These are phyloP conservation scores for Ditula angustiorana DNA, from an alignment of 2,888 invertebrate species.

Conservation along the genomic window DNA sequence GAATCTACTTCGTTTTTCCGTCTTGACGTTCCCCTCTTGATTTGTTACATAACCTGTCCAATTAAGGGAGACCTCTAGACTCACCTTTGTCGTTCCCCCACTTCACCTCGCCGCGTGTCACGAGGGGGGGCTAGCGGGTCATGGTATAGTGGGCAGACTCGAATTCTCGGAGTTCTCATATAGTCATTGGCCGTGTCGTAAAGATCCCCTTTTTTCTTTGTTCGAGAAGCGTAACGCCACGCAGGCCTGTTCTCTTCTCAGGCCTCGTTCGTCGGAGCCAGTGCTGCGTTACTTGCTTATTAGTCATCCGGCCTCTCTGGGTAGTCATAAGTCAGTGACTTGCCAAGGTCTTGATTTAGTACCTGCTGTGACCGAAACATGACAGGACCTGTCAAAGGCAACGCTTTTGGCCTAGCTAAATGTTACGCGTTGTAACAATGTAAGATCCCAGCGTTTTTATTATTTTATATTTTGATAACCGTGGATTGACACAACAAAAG, in stretches of 20 bases:
- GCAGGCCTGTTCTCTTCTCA: constrained; percentile 80
- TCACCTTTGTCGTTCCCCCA: constrained; percentile 47
- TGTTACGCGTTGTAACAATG: neutral
- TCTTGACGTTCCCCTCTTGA: constrained; percentile 57
- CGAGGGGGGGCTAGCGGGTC: constrained; percentile 53
- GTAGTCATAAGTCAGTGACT: constrained; percentile 24
- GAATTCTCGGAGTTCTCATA: constrained; percentile 66
- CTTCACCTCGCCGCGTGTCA: constrained; percentile 43
- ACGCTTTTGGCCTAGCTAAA: neutral
- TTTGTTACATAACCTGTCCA: constrained; percentile 54
- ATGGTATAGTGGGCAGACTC: constrained; percentile 56
- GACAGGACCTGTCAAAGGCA: constrained; percentile 1
- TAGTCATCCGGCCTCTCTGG: constrained; percentile 49
- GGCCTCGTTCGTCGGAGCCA: constrained; percentile 48
- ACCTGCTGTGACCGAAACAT: constrained; percentile 2
- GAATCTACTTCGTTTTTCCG: constrained; percentile 63
- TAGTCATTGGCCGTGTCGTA: constrained; percentile 67
- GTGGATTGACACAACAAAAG: too few species aligned
- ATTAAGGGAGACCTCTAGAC: constrained; percentile 50
- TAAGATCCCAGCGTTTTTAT: too few species aligned
- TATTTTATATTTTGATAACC: too few species aligned
- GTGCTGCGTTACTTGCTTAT: constrained; percentile 59
- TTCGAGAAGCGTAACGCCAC: constrained; percentile 78
- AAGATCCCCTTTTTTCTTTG: constrained; percentile 77
- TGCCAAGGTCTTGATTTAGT: constrained; percentile 26